Evolutionary conservation across 2,797 vertebrate genomes (phyloP).

Genomic region (Hoplostethus atlanticus): DNA sequence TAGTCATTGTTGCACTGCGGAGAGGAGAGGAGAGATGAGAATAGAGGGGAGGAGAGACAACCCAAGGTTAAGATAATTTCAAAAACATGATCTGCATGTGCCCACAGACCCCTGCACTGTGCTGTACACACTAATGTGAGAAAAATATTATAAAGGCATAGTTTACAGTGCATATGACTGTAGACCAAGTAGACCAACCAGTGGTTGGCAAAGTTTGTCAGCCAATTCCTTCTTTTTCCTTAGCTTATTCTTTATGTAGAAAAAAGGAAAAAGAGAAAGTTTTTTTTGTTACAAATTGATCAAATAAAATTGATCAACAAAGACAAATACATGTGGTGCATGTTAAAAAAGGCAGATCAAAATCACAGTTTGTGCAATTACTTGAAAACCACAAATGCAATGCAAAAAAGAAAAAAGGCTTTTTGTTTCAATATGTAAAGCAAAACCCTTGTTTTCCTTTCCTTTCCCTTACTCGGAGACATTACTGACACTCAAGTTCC

Average conservation of each 20-base stretch:
- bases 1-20: slow-evolving; percentile 97
- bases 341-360: neutral
- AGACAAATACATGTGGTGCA: neutral
- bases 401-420: neutral
- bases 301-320: neutral
- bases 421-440: neutral
- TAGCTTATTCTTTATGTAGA: neutral
- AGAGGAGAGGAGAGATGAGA: slow-evolving; percentile 14
- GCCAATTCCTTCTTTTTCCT: neutral
- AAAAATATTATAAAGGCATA: neutral
- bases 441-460: neutral
- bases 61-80: neutral
- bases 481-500: too few species aligned
- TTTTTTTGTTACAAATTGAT: too few species aligned
- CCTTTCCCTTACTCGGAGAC: too few species aligned
- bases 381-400: neutral
- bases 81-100: neutral
- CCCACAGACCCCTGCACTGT: neutral
- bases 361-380: neutral
- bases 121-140: neutral
- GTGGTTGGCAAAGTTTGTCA: too few species aligned
- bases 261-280: neutral
- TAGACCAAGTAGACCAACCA: neutral
- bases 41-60: neutral
- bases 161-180: neutral